Evolutionary conservation across 2,113 vertebrate genomes (phyloP).

Genomic region (Forbesichthys agassizii): DNA sequence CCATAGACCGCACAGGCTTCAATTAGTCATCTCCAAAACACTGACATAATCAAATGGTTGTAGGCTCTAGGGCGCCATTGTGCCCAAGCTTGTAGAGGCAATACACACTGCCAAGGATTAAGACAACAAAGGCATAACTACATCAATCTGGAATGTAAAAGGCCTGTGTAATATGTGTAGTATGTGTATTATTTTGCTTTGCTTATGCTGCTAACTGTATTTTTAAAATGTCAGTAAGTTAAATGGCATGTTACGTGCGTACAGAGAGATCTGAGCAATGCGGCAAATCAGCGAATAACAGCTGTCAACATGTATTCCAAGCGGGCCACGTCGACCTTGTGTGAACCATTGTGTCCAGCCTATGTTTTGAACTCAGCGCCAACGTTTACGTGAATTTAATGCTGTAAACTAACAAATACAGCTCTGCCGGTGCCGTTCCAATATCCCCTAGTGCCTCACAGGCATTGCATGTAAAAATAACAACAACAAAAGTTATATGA

Average conservation of each 20-base stretch:
- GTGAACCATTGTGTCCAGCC: conserved; percentile 13
- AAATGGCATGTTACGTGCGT: background rate
- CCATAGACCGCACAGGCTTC: background rate
- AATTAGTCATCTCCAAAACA: background rate
- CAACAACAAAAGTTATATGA: conserved; percentile 7
- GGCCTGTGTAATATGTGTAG: no score
- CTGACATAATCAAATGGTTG: background rate
- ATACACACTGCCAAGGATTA: background rate
- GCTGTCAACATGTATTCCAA: conserved; percentile 42
- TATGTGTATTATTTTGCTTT: no score
- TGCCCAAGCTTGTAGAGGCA: background rate
- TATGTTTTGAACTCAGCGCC: conserved; percentile 34
- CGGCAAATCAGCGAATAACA: conserved; percentile 20
- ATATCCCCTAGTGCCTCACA: background rate
- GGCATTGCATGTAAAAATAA: background rate
- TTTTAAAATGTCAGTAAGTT: background rate
- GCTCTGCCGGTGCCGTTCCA: conserved; percentile 7
- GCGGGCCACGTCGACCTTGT: conserved; percentile 8
- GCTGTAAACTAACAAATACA: conserved; percentile 40
- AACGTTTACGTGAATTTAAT: conserved; percentile 29
- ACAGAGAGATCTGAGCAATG: conserved; percentile 23
- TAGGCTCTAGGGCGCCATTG: background rate
- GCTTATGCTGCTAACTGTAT: no score
- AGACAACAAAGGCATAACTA: no score
- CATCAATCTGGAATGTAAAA: no score